Conservation (phyloP, 2,113 vertebrate species). For the Platysternon megacephalum region DNA sequence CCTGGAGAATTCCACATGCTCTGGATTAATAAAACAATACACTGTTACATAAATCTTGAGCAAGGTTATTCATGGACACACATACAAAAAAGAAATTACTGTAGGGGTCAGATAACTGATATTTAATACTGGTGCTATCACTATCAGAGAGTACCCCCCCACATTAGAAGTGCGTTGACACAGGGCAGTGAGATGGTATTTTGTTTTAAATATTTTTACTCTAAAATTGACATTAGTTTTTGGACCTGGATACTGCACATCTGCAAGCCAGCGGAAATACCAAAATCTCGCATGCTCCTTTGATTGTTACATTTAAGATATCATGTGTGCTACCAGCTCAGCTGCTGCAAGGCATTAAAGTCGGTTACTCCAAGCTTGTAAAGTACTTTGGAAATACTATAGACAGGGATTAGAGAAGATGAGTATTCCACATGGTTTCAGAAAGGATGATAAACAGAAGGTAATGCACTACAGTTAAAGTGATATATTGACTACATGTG, state of each 20-base stretch:
- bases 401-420: conserved; percentile 92
- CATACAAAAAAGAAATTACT: conserved; percentile 74
- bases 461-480: conserved; percentile 87
- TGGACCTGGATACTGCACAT: conserved; percentile 86
- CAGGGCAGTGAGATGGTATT: conserved; percentile 83
- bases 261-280: conserved; percentile 94
- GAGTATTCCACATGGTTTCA: conserved; percentile 96
- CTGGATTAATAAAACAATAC: conserved; percentile 81
- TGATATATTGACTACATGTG: conserved; percentile 94
- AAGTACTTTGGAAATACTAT: conserved; percentile 94
- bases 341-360: conserved; percentile 95
- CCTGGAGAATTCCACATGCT: conserved; percentile 80
- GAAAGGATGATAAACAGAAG: conserved; percentile 89
- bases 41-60: conserved; percentile 77
- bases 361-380: conserved; percentile 91
- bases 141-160: conserved; percentile 62
- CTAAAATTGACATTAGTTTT: conserved; percentile 86
- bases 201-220: conserved; percentile 83
- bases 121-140: conserved; percentile 68
- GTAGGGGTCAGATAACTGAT: conserved; percentile 76
- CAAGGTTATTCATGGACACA: conserved; percentile 70
- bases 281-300: conserved; percentile 90
- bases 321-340: conserved; percentile 95
- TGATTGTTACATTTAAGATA: conserved; percentile 99
- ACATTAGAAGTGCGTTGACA: conserved; percentile 76